Conservation (phyloP, 2,797 vertebrate genomes). For the Denticeps clupeoides region DNA sequence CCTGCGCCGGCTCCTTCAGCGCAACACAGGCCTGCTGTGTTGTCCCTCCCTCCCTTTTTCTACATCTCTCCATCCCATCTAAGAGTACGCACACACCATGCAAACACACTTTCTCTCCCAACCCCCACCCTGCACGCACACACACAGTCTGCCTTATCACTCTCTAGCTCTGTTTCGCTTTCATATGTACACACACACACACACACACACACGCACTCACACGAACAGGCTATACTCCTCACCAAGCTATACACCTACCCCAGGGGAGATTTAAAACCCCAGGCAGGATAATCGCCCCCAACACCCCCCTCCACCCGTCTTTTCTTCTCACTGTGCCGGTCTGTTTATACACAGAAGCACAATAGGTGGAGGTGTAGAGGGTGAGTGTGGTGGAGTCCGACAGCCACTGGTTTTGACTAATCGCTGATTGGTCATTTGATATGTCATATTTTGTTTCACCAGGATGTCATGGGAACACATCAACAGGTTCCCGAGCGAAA, state of each 20-base stretch:
- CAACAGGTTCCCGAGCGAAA: conserved; percentile 1
- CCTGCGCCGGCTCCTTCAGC: background rate
- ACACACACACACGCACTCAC: too few relatives aligned
- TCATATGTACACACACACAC: too few relatives aligned
- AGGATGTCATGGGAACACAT: background rate
- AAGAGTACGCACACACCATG: too few relatives aligned
- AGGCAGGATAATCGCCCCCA: conserved; percentile 10
- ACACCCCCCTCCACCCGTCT: too few relatives aligned
- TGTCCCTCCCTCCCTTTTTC: too few relatives aligned
- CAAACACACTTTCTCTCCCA: too few relatives aligned
- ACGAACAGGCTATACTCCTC: too few relatives aligned
- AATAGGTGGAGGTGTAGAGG: conserved; percentile 11
- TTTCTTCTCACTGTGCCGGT: background rate
- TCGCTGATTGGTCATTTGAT: conserved; percentile 2
- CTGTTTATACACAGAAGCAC: conserved; percentile 3
- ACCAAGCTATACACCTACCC: too few relatives aligned
- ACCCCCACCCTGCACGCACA: too few relatives aligned
- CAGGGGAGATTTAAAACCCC: conserved; percentile 9
- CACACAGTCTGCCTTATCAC: too few relatives aligned
- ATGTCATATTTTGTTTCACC: background rate
- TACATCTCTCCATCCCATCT: too few relatives aligned
- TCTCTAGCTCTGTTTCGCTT: too few relatives aligned
- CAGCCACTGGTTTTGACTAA: background rate
- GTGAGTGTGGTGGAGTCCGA: background rate
- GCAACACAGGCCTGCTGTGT: conserved; percentile 17